Conservation (phyloP, 2,888 invertebrate genomes). For the Tigriopus californicus region DNA sequence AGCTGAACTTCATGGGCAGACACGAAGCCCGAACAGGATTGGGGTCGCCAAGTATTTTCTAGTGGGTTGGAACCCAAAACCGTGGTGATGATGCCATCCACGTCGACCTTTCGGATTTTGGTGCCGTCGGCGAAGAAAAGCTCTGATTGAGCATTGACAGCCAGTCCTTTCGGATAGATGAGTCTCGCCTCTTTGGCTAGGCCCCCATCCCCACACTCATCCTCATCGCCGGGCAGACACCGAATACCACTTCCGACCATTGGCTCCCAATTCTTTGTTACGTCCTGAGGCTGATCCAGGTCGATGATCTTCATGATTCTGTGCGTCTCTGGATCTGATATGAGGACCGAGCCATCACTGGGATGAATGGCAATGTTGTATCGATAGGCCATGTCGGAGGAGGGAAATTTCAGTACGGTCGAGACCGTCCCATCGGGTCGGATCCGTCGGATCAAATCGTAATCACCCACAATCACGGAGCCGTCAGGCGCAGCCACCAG, state of each 20-base stretch:
- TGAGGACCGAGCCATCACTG: constrained; percentile 75
- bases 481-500: constrained; percentile 80
- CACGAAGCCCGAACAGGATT: constrained; percentile 67
- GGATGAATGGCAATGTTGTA: constrained; percentile 93
- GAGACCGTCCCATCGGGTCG: constrained; percentile 61
- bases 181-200: constrained; percentile 78
- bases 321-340: constrained; percentile 87
- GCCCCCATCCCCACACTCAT: constrained; percentile 89
- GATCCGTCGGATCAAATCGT: constrained; percentile 74
- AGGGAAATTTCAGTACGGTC: constrained; percentile 61
- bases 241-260: constrained; percentile 86
- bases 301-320: constrained; percentile 54
- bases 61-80: constrained; percentile 82
- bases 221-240: constrained; percentile 78
- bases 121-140: constrained; percentile 90
- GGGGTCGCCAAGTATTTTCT: constrained; percentile 57
- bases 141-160: constrained; percentile 75
- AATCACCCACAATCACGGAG: constrained; percentile 83
- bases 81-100: constrained; percentile 77
- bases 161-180: constrained; percentile 83
- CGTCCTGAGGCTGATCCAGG: constrained; percentile 50
- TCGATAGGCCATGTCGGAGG: constrained; percentile 79
- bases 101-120: constrained; percentile 76
- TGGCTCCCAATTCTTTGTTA: constrained; percentile 82
- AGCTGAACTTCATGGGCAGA: constrained; percentile 46